Percentiles rank a stretch among this genome's conserved stretches.
phyloP scores from a whole-genome alignment of 2,113 vertebrate species.

The Carassius auratus region DNA sequence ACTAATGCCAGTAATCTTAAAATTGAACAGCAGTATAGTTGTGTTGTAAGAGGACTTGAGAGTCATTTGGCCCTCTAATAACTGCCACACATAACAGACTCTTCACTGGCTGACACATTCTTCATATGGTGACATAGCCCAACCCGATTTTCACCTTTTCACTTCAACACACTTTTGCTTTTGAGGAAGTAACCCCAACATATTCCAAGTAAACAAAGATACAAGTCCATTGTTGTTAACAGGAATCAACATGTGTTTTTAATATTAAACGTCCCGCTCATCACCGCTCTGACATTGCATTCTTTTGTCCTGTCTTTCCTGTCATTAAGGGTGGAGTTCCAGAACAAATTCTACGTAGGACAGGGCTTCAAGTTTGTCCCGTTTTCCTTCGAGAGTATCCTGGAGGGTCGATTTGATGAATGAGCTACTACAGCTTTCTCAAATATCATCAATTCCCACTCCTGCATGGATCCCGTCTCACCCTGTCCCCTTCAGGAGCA shows the following conservation, averaged over 20 bases:
- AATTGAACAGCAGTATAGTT: not conserved
- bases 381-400: conserved; percentile 94
- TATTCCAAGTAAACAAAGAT: not conserved
- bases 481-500: conserved; percentile 51
- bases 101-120: not conserved
- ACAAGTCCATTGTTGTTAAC: not conserved
- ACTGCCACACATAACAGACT: not conserved
- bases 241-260: not conserved
- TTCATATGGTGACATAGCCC: not conserved
- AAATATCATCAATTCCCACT: conserved; percentile 3
- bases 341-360: conserved; percentile 97
- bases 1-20: not conserved
- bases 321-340: conserved; percentile 92
- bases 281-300: not conserved
- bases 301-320: conserved; percentile 48
- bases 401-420: conserved; percentile 90
- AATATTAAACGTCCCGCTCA: not conserved
- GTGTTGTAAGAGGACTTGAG: not conserved
- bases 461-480: conserved; percentile 59
- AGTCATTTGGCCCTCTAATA: not conserved
- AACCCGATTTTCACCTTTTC: not conserved
- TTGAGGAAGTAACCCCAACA: not conserved
- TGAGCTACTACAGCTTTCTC: conserved; percentile 59
- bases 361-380: conserved; percentile 95
- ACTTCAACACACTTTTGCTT: not conserved